phyloP scores from a whole-genome alignment of 2,797 vertebrate species.

The Siniperca obscura region DNA sequence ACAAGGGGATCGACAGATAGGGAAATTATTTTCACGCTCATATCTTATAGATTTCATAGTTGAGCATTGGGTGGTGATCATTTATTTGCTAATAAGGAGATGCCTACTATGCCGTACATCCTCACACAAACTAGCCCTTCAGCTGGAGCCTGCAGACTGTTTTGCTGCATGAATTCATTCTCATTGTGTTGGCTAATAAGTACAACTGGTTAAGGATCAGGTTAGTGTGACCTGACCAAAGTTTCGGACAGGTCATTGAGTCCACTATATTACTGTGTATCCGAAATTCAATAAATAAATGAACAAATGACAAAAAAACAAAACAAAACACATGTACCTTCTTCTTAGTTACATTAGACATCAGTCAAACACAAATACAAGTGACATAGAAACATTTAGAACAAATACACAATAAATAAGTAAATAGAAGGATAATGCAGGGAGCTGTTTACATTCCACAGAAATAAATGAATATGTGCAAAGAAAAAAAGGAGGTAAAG shows the following conservation, averaged over 20 bases:
- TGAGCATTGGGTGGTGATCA: not conserved
- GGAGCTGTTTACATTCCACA: too few species aligned
- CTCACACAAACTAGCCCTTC: not conserved
- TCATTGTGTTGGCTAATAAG: not conserved
- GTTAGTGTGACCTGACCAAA: not conserved
- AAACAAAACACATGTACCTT: too few species aligned
- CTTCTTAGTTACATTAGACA: not conserved
- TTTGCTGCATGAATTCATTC: not conserved
- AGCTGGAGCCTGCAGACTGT: not conserved
- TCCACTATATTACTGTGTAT: not conserved
- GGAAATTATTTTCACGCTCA: not conserved
- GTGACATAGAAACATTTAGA: not conserved
- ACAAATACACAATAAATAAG: not conserved
- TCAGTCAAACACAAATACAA: not conserved
- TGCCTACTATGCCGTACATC: not conserved
- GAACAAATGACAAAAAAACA: not conserved
- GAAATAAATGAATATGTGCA: too few species aligned
- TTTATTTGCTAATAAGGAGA: constrained; percentile 1
- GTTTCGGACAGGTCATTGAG: not conserved
- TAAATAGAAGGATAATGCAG: not conserved
- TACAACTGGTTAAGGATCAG: not conserved
- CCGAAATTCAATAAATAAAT: too few species aligned
- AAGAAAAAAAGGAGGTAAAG: too few species aligned
- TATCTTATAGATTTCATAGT: not conserved
- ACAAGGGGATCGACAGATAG: not conserved